Base-by-base conservation (phyloP, 37 sponge, comb jelly and placozoan species). In the Aphrocallistes beatrix region DNA sequence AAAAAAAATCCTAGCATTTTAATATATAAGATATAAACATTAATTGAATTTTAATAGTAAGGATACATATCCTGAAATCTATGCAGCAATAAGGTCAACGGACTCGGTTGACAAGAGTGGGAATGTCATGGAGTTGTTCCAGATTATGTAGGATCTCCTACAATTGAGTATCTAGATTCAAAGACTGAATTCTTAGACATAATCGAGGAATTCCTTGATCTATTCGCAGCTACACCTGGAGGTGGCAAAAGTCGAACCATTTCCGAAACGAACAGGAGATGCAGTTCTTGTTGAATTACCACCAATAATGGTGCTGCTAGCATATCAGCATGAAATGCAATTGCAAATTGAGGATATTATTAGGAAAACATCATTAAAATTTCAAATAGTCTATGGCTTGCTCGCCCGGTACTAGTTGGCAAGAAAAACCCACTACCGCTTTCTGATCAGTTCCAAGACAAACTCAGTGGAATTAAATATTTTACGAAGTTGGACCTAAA, bases 341-440 rank as follows among this genome's bases (percentile, higher is more conserved):
- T 28, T 30, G n/a, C 75, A 84, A 45, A 39, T 84, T 13, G 49
- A 84, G 1, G 49, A 84, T 16, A 84, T 84, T n/a, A 39, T 84
- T 39, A 28, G 36, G n/a, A 37, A 37, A 30, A 25, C 0, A 8
- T 84, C 1, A 84, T 84, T 45, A 38, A 1, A 38, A 36, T 45
- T 19, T 45, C 49, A 8, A n/a, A 13, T 60, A 60, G 75, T 28
- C 23, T 28, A 23, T 60, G 75, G 75, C 23, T 60, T 3, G 1
- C 19, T 30, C 19, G 3, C 75, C 34, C 75, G 6, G 75, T 60
- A 6, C 3, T 60, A 30, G 75, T 60, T 23, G 28, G 6, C 1
- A 84, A 84, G 84, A 84, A 37, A 25, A 23, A 39, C 38, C 75
- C 34, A 13, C 75, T 30, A n/a, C n/a, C 84, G 3, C 75, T 60